A percentile compares a stretch with the other conserved stretches of the same genome.
These are phyloP conservation scores for Adelges cooleyi DNA, from an alignment of 1,140 invertebrate species.

Conservation along the genomic window DNA sequence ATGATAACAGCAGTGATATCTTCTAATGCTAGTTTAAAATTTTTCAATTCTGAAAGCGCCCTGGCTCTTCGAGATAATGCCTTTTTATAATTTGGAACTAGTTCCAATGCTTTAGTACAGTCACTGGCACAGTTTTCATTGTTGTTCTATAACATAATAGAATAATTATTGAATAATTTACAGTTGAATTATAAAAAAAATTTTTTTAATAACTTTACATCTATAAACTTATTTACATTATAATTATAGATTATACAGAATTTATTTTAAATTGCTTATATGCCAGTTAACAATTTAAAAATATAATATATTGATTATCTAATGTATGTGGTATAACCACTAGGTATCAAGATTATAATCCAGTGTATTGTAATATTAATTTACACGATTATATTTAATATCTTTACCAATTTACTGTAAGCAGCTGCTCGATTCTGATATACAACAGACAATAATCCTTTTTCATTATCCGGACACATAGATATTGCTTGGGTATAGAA, in stretches of 20 bases:
- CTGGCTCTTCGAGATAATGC: constrained; percentile 72
- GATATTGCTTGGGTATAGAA: constrained; percentile 82
- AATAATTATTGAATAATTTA: not conserved
- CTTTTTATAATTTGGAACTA: constrained; percentile 81
- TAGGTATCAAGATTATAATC: too few species aligned
- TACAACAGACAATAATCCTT: constrained; percentile 69
- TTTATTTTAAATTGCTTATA: too few species aligned
- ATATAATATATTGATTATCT: too few species aligned
- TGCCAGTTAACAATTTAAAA: too few species aligned
- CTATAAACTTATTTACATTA: too few species aligned
- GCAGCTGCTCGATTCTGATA: constrained; percentile 94
- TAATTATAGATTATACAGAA: too few species aligned
- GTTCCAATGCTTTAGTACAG: constrained; percentile 70
- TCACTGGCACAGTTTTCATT: constrained; percentile 74
- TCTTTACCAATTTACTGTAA: constrained; percentile 81
- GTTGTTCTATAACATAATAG: constrained; percentile 49
- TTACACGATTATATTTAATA: constrained; percentile 31
- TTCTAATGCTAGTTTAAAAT: constrained; percentile 69
- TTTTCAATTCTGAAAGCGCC: constrained; percentile 64
- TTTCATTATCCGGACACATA: constrained; percentile 61
- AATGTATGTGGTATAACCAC: too few species aligned
- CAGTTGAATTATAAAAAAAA: not conserved
- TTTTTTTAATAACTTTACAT: too few species aligned
- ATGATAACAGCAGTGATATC: constrained; percentile 87
- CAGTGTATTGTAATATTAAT: not conserved